Conservation (phyloP, 2,113 vertebrate species). For the Nothobranchius kuhntae region DNA sequence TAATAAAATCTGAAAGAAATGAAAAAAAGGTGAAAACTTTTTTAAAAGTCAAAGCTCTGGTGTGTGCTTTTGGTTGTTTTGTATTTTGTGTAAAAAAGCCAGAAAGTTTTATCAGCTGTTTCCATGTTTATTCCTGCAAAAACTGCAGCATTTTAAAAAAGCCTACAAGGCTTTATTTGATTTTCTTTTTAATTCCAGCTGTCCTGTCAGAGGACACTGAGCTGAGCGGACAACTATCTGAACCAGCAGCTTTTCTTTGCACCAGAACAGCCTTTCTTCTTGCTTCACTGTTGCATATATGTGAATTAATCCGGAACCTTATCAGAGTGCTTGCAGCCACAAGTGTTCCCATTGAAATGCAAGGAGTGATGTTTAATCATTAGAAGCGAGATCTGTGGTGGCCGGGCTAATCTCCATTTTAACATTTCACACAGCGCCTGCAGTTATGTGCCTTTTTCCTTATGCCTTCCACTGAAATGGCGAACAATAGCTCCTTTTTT, state of each 20-base stretch:
- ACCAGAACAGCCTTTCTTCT: constrained; percentile 27
- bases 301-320: constrained; percentile 58
- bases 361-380: constrained; percentile 64
- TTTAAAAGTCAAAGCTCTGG: not conserved
- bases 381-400: constrained; percentile 60
- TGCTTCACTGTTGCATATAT: constrained; percentile 35
- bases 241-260: constrained; percentile 1
- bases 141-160: not conserved
- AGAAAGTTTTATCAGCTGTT: not conserved
- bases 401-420: constrained; percentile 74
- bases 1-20: too few species aligned
- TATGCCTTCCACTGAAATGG: constrained; percentile 25
- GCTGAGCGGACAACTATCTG: constrained; percentile 11
- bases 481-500: constrained; percentile 49
- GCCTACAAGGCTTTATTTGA: not conserved
- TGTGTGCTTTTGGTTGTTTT: not conserved
- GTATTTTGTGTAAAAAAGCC: not conserved
- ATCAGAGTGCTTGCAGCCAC: constrained; percentile 58
- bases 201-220: constrained; percentile 14
- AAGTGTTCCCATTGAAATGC: constrained; percentile 70
- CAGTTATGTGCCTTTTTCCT: constrained; percentile 55
- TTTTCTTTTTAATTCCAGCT: not conserved
- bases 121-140: not conserved
- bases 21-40: too few species aligned
- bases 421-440: constrained; percentile 75